Conservation (phyloP, 2,888 invertebrate genomes). For the Fragum sueziense region DNA sequence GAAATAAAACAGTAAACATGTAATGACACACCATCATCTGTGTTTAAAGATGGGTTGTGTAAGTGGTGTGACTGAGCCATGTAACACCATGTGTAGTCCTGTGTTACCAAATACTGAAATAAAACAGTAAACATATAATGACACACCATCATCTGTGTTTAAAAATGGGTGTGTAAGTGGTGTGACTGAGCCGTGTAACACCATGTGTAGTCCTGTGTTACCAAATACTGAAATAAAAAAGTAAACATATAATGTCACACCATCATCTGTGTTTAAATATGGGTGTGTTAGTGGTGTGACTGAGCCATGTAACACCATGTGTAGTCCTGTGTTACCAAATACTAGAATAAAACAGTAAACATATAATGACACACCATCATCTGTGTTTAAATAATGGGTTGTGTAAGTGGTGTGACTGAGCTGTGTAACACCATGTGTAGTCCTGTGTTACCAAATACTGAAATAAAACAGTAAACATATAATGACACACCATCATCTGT, state of each 20-base stretch:
- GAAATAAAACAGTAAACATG: slow-evolving; percentile 50
- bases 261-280: slow-evolving; percentile 63
- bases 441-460: slow-evolving; percentile 80
- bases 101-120: slow-evolving; percentile 81
- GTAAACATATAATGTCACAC: slow-evolving; percentile 56
- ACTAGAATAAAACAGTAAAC: too few relatives aligned
- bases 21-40: slow-evolving; percentile 54
- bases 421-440: slow-evolving; percentile 78
- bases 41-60: slow-evolving; percentile 70
- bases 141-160: slow-evolving; percentile 57
- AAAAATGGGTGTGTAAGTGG: slow-evolving; percentile 72
- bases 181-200: slow-evolving; percentile 75
- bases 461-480: too few relatives aligned
- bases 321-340: slow-evolving; percentile 79
- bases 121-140: too few relatives aligned
- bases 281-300: slow-evolving; percentile 72
- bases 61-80: slow-evolving; percentile 74
- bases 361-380: slow-evolving; percentile 55
- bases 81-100: slow-evolving; percentile 78
- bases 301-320: slow-evolving; percentile 77
- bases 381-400: slow-evolving; percentile 70
- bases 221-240: slow-evolving; percentile 79
- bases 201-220: slow-evolving; percentile 78
- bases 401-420: slow-evolving; percentile 69
- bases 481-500: slow-evolving; percentile 56